These are phyloP conservation scores for Temnothorax rugatulus DNA, from an alignment of 2,888 invertebrate species.

Conservation along the genomic window DNA sequence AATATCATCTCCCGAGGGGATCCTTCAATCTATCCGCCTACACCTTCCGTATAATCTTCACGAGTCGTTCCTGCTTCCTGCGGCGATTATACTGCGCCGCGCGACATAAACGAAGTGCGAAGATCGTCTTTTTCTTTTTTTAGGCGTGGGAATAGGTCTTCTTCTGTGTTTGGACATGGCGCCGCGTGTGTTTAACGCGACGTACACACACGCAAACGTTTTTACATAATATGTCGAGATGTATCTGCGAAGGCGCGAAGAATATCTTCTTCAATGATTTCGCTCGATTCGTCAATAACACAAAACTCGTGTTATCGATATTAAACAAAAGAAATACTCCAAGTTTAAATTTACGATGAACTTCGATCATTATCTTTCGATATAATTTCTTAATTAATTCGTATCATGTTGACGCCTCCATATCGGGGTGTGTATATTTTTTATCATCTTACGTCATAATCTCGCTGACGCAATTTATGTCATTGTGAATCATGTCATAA, in stretches of 20 bases:
- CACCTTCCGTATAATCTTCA: conserved; percentile 17
- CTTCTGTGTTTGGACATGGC: background rate
- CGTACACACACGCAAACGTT: too few species aligned
- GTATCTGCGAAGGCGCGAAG: background rate
- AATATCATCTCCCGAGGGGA: conserved; percentile 33
- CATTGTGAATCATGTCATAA: conserved; percentile 10
- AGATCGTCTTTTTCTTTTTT: background rate
- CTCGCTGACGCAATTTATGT: conserved; percentile 21
- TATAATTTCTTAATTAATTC: background rate
- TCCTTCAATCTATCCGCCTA: conserved; percentile 43
- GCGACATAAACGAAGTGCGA: conserved; percentile 21
- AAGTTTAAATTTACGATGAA: background rate
- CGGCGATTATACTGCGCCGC: conserved; percentile 19
- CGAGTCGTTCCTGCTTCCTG: conserved; percentile 14
- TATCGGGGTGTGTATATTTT: background rate
- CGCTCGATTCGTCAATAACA: background rate
- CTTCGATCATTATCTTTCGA: background rate
- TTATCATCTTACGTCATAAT: conserved; percentile 13
- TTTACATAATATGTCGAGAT: background rate
- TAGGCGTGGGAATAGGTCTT: background rate
- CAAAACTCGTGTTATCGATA: background rate
- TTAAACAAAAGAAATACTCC: background rate
- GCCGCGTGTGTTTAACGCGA: background rate
- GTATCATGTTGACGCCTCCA: background rate
- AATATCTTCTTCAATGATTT: background rate